These are phyloP conservation scores for Ptychadena robeensis DNA, from an alignment of 2,797 vertebrate species.

Conservation along the genomic window DNA sequence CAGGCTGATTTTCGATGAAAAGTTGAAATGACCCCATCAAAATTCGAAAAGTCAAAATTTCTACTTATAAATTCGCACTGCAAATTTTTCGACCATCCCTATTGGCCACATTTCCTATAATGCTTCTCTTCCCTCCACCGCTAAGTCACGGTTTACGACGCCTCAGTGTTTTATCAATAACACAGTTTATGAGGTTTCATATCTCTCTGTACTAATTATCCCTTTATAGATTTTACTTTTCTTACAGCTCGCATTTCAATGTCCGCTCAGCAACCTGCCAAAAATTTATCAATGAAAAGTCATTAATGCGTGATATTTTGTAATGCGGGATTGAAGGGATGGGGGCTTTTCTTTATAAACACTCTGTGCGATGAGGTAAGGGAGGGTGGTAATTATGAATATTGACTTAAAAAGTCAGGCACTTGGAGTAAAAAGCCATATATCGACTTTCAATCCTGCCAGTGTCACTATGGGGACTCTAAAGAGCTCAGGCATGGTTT, in stretches of 20 bases:
- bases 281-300: conserved; percentile 32
- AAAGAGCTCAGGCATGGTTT: neutral
- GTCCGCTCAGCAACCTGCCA: conserved; percentile 19
- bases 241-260: neutral
- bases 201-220: conserved; percentile 19
- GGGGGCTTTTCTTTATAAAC: conserved; percentile 16
- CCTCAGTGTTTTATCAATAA: neutral
- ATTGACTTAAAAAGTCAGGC: conserved; percentile 24
- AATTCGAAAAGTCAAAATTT: too few species aligned
- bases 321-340: neutral
- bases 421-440: conserved; percentile 31
- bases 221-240: conserved; percentile 8
- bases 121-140: neutral
- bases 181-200: neutral
- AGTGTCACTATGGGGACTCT: conserved; percentile 2
- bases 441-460: neutral
- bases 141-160: neutral
- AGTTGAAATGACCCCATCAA: too few species aligned
- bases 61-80: too few species aligned
- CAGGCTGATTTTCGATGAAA: too few species aligned
- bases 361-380: neutral
- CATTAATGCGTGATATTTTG: conserved; percentile 21
- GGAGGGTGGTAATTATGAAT: conserved; percentile 24
- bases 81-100: too few species aligned
- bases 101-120: neutral